Percentiles rank a stretch among this genome's conserved stretches.
These are phyloP conservation scores for Anthopleura xanthogrammica DNA, from an alignment of 92 coral and sea anemone species.

Conservation along the genomic window DNA sequence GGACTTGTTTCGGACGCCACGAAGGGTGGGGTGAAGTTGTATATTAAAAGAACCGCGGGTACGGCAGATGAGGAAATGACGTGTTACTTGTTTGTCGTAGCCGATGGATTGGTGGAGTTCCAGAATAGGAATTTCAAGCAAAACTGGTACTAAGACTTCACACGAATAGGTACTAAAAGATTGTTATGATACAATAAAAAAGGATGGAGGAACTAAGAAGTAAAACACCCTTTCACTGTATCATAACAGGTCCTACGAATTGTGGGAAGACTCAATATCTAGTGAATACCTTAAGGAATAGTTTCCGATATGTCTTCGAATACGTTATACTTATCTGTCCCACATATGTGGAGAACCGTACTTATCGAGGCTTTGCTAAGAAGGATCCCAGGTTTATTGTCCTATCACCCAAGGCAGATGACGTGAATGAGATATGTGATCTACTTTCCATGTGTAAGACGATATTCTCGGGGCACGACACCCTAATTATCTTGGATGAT, in stretches of 20 bases:
- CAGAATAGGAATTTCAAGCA: too few relatives aligned
- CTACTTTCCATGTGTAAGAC: neutral
- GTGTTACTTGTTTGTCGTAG: too few relatives aligned
- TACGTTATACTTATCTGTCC: neutral
- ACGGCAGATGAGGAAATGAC: too few relatives aligned
- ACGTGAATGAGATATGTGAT: constrained; percentile 22
- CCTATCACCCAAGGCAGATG: constrained; percentile 17
- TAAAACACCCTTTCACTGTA: neutral
- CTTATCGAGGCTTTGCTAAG: constrained; percentile 15
- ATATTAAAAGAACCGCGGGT: too few relatives aligned
- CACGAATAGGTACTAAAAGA: too few relatives aligned
- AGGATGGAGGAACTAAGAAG: neutral
- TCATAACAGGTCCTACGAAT: too few relatives aligned
- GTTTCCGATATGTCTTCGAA: neutral
- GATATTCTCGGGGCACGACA: constrained; percentile 21
- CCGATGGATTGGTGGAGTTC: too few relatives aligned
- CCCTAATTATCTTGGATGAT: constrained; percentile 27
- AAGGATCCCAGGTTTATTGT: constrained; percentile 29
- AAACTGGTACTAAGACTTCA: too few relatives aligned
- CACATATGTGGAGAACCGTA: neutral
- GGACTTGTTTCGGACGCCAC: too few relatives aligned
- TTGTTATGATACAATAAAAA: too few relatives aligned
- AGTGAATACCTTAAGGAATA: neutral
- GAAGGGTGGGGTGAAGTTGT: too few relatives aligned
- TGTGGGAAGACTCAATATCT: too few relatives aligned